These are phyloP conservation scores for Melanchra persicariae DNA, from an alignment of 2,888 invertebrate genomes.

Conservation along the genomic window DNA sequence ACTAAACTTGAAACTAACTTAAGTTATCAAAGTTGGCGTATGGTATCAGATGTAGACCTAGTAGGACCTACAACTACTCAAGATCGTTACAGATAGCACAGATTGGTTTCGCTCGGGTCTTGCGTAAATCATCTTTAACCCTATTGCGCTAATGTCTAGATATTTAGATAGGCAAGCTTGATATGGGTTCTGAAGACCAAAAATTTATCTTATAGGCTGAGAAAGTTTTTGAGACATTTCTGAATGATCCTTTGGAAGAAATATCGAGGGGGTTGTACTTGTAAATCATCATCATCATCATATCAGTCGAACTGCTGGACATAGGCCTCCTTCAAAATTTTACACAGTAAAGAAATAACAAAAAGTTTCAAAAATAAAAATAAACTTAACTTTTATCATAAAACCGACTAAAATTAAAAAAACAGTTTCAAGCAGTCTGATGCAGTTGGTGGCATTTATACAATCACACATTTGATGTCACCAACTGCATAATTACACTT, in stretches of 20 bases:
- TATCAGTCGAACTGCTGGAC: no score
- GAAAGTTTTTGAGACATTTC: constrained; percentile 1
- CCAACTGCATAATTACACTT: no score
- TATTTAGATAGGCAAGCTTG: constrained; percentile 29
- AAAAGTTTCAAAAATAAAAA: no score
- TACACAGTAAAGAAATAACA: no score
- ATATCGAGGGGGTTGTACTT: neutral
- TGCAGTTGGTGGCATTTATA: no score
- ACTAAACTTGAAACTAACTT: constrained; percentile 28
- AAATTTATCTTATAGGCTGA: neutral
- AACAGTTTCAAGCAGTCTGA: no score
- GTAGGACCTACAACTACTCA: constrained; percentile 43
- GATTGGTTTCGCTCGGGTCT: constrained; percentile 42
- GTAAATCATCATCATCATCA: no score
- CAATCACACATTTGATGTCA: no score
- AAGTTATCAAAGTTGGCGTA: constrained; percentile 45
- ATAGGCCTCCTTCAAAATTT: no score
- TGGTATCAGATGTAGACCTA: constrained; percentile 46
- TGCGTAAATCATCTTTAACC: constrained; percentile 41
- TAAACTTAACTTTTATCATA: no score
- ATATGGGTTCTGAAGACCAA: constrained; percentile 8
- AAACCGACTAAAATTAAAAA: no score
- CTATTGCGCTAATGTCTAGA: constrained; percentile 21
- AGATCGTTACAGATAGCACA: constrained; percentile 51
- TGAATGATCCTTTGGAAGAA: neutral